phyloP scores from a whole-genome alignment of 92 coral and sea anemone genomes.

The Zoanthus sociatus region DNA sequence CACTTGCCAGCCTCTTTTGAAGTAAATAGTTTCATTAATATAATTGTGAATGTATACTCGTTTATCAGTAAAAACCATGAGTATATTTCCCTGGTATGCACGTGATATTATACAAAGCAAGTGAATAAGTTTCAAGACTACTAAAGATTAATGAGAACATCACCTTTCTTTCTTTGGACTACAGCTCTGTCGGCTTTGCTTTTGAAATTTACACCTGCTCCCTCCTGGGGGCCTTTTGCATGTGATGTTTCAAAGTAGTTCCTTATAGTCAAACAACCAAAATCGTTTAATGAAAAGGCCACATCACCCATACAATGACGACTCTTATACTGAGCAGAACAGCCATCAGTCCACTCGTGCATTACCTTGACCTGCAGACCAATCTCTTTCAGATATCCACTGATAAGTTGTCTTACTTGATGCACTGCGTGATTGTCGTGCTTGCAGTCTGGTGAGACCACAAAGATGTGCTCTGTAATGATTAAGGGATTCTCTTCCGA shows the following conservation, averaged over 20 bases:
- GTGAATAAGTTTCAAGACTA: background rate
- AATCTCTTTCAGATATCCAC: conserved; percentile 49
- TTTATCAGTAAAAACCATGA: background rate
- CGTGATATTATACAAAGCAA: background rate
- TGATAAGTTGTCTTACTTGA: conserved; percentile 13
- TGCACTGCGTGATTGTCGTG: conserved; percentile 36
- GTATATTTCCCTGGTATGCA: background rate
- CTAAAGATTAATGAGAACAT: background rate
- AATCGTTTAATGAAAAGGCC: conserved; percentile 47
- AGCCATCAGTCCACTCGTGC: conserved; percentile 47
- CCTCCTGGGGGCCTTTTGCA: conserved; percentile 67
- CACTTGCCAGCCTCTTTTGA: background rate
- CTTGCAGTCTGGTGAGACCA: conserved; percentile 38
- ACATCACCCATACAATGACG: no score
- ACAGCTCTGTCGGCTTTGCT: conserved; percentile 32
- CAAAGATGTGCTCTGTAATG: conserved; percentile 16
- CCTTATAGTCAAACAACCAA: conserved; percentile 59
- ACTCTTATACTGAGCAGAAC: no score
- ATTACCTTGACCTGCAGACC: conserved; percentile 14
- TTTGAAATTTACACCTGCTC: conserved; percentile 58
- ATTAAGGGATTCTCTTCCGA: background rate
- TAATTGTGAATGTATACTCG: background rate
- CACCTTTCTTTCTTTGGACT: conserved; percentile 2
- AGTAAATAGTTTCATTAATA: background rate
- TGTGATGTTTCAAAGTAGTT: conserved; percentile 64